Evolutionary conservation across 2,888 invertebrate species (phyloP).

Genomic region (Phlogophora meticulosa): DNA sequence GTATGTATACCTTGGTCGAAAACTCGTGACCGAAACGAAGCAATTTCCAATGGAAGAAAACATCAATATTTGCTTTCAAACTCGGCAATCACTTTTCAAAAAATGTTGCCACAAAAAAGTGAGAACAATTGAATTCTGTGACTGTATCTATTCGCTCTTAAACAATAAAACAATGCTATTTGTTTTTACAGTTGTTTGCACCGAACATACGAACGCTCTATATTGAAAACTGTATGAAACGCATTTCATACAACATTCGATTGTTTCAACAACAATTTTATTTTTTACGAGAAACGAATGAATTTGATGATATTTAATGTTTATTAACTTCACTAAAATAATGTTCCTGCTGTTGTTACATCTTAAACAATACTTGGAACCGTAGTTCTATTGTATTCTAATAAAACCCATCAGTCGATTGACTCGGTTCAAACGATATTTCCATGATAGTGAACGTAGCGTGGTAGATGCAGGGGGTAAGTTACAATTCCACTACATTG

Average conservation of each 20-base stretch:
- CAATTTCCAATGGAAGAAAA: neutral
- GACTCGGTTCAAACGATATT: conserved; percentile 25
- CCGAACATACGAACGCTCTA: conserved; percentile 11
- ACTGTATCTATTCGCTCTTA: conserved; percentile 15
- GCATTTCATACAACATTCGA: conserved; percentile 1
- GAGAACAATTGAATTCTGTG: conserved; percentile 20
- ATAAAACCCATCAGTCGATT: conserved; percentile 37
- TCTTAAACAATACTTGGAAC: neutral
- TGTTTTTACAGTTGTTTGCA: conserved; percentile 54
- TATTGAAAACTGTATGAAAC: conserved; percentile 42
- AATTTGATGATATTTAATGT: conserved; percentile 10
- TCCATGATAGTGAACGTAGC: conserved; percentile 23
- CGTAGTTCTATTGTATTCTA: conserved; percentile 7
- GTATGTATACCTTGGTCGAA: too few relatives aligned
- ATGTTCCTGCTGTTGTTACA: neutral
- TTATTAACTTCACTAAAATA: neutral
- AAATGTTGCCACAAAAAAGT: conserved; percentile 17
- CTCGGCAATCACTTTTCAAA: conserved; percentile 15
- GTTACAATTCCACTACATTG: conserved; percentile 39
- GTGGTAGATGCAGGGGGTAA: conserved; percentile 7
- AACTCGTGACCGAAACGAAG: conserved; percentile 6
- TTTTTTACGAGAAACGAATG: too few relatives aligned
- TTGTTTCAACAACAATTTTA: conserved; percentile 1
- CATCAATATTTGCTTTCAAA: conserved; percentile 11
- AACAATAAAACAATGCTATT: conserved; percentile 51